Base-by-base conservation (phyloP, 2,888 invertebrate species). In the Cylindroiulus punctatus region DNA sequence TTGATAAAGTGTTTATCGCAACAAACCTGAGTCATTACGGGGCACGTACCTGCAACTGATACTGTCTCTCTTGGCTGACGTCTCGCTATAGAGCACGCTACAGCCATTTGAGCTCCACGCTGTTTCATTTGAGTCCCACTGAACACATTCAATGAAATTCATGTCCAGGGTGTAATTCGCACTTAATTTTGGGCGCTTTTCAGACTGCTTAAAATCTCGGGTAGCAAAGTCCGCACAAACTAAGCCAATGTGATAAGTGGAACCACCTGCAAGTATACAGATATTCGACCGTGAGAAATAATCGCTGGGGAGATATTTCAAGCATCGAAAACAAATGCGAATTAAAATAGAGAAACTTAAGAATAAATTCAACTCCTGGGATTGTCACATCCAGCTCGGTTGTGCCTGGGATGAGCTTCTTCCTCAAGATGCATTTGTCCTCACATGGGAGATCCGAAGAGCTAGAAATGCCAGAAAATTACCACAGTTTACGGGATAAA, bases 141-240 rank as follows among this genome's bases (percentile, higher is more conserved):
- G 65, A n/a, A 85, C 32, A 36, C 85, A 85, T 36, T 85, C 65
- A n/a, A 85, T 36, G n/a, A 57, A 65, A n/a, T 65, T 32, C 8
- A 85, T n/a, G 10, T 30, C 30, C 32, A 85, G 10, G 4, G 65
- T 26, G 22, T 84, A 84, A 84, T 30, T 47, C 0, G 57, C 26
- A 30, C 32, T 10, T n/a, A 52, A 8, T 19, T 36, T 36, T n/a
- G 10, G 26, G 19, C 36, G n/a, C 52, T 85, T 65, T 26, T 32
- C n/a, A 17, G 32, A 30, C 17, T 22, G 26, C 44, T 42, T 81
- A 81, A 40, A 52, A 52, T 52, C 52, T 3, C n/a, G 19, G 8
- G 4, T 26, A 22, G 10, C 26, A 30, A 76, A 85, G 17, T 65
- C 85, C 2, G 52, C 85, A 65, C 32, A 10, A 8, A 85, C 30